Evolutionary conservation across 2,888 invertebrate species (phyloP).

Genomic region (Netelia virgata): DNA sequence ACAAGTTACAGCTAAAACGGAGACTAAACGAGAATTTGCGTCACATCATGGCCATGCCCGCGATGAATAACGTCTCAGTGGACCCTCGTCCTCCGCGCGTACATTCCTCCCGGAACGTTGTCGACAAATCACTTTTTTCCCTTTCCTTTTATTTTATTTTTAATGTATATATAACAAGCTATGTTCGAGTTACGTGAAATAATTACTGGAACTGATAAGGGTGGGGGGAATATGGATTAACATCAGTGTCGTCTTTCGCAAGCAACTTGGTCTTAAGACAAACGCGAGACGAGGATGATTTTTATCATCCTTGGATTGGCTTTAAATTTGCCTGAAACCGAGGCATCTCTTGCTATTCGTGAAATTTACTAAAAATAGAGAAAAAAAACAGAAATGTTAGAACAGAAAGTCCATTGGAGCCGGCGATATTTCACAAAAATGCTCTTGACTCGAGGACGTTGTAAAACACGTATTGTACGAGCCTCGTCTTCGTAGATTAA

Average conservation of each 20-base stretch:
- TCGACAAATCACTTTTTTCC: conserved; percentile 30
- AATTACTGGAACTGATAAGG: conserved; percentile 39
- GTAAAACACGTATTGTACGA: conserved; percentile 48
- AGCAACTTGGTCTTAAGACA: conserved; percentile 12
- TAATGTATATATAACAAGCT: conserved; percentile 3
- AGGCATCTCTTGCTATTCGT: conserved; percentile 30
- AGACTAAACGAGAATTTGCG: conserved; percentile 59
- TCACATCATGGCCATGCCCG: conserved; percentile 45
- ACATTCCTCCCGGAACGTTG: conserved; percentile 5
- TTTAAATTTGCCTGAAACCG: conserved; percentile 17
- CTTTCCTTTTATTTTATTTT: not conserved
- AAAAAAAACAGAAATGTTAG: conserved; percentile 15
- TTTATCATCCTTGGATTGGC: conserved; percentile 15
- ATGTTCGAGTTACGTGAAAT: conserved; percentile 41
- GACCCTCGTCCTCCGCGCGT: conserved; percentile 15
- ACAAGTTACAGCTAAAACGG: conserved; percentile 65
- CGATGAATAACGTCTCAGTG: conserved; percentile 14
- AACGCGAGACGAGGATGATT: conserved; percentile 25
- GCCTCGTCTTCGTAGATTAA: conserved; percentile 12
- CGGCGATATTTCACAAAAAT: not conserved
- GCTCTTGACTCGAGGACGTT: conserved; percentile 14
- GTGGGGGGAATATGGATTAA: conserved; percentile 17
- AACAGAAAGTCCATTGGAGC: not conserved
- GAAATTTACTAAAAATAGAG: conserved; percentile 18
- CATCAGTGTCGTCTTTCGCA: conserved; percentile 26